Evolutionary conservation across 2,113 vertebrate genomes (phyloP).

Genomic region (Onychorhynchus coronatus): DNA sequence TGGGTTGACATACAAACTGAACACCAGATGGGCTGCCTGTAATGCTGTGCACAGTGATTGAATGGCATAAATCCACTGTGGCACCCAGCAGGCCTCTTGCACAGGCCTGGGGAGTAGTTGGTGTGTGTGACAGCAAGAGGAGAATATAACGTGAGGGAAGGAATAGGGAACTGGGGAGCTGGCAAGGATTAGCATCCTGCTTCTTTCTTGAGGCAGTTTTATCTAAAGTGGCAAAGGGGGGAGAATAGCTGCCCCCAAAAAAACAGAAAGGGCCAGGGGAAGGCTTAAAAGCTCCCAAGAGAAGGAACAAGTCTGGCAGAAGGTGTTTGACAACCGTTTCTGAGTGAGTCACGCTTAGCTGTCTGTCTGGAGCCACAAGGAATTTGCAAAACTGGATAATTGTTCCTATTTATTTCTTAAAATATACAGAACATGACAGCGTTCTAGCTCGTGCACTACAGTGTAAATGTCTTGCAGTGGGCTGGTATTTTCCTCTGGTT

Average conservation of each 20-base stretch:
- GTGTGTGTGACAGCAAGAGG: not conserved
- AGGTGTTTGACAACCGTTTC: not conserved
- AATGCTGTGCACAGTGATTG: fast-evolving
- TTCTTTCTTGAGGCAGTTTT: not conserved
- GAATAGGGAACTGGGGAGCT: not conserved
- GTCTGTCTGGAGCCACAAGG: conserved; percentile 17
- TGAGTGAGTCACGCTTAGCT: not conserved
- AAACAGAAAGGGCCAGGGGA: not conserved
- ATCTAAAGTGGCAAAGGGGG: not conserved
- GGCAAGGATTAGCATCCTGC: not conserved
- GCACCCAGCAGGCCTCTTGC: not conserved
- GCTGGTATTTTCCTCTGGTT: not conserved
- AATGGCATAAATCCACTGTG: not conserved
- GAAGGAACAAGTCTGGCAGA: not conserved
- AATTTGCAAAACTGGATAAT: conserved; percentile 27
- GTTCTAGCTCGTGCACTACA: not conserved
- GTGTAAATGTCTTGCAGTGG: not conserved
- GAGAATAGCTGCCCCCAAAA: not conserved
- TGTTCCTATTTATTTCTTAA: conserved; percentile 41
- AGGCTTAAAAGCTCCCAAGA: not conserved
- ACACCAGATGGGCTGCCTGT: not conserved
- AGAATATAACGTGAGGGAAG: not conserved
- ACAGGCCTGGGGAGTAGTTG: not conserved
- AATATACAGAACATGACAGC: not conserved
- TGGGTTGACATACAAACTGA: not conserved